Base-by-base conservation (phyloP, 2,113 vertebrate species). In the Microtus richardsoni region DNA sequence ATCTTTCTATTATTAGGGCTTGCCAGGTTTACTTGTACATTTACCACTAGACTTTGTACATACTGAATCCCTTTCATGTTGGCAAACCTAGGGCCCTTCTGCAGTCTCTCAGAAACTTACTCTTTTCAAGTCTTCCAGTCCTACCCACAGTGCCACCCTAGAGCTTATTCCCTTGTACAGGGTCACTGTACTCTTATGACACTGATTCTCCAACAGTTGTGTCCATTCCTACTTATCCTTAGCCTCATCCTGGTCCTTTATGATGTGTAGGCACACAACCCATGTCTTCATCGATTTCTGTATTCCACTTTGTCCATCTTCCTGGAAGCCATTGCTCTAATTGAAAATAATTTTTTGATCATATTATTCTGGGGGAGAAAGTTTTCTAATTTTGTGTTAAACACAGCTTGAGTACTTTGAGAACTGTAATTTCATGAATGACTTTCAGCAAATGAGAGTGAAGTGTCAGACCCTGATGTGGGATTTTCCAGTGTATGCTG, bases 321-420 rank as follows among this genome's bases (percentile, higher is more conserved):
- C 22, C 8, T 22, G 28, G 24, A 77, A 60, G 7, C 26, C 39
- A 33, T 70, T 75, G 39, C 30, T 78, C 82, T 91, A 30, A 54
- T 39, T 83, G 41, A 82, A 82, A 75, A 70, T 73, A 47, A 87
- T 47, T 90, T 22, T 91, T 82, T 86, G 84, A 41, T 92, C 62
- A 86, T 70, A 85, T 24, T 94, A 49, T 77, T 75, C 60, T 89
- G 22, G 60, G 12, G 70, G 17, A 83, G 41, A 44, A 90, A 88
- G 16, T 39, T 84, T 87, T 75, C 58, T 30, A 71, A 0, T 79
- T 88, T 96, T 95, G 44, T 33, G 33, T 22, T 95, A 82, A 80
- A 94, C 33, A 79, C 6, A 94, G 9, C 80, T 94, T 44, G 79
- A 87, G 30, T 83, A 85, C 68, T 80, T 93, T 91, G 62, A 89